Evolutionary conservation across 2,113 vertebrate genomes (phyloP).

Genomic region (Lepus europaeus): DNA sequence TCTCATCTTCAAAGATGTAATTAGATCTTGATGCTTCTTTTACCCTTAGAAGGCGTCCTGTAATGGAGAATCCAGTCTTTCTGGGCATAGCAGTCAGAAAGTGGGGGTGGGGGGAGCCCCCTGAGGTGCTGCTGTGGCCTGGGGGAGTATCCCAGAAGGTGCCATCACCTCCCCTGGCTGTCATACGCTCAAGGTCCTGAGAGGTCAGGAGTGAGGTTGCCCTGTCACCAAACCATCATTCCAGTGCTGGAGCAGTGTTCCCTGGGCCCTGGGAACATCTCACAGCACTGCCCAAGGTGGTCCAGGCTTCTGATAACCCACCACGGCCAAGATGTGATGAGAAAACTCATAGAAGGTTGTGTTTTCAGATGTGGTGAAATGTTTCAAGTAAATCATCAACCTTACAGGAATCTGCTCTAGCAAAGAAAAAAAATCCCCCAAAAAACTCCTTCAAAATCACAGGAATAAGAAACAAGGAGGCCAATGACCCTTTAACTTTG

Average conservation of each 20-base stretch:
- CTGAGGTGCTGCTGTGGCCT: neutral
- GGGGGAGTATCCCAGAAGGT: neutral
- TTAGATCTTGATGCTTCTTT: neutral
- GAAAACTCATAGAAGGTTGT: neutral
- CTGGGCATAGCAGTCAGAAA: neutral
- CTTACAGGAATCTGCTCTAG: neutral
- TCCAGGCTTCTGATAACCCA: neutral
- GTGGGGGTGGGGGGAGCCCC: neutral
- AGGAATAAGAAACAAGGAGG: conserved; percentile 30
- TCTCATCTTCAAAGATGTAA: neutral
- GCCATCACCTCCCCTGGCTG: neutral
- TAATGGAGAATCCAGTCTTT: neutral
- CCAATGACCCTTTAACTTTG: neutral
- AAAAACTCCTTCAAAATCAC: conserved; percentile 49
- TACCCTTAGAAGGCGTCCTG: neutral
- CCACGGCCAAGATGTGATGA: neutral
- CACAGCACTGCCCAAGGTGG: neutral
- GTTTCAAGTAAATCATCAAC: neutral
- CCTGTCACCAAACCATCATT: neutral
- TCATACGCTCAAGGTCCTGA: neutral
- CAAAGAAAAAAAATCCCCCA: neutral
- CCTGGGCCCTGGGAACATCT: neutral
- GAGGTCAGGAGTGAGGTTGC: neutral
- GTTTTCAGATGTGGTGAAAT: neutral
- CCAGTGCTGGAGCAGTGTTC: neutral